A percentile compares a stretch with the other conserved stretches of the same genome.
These are phyloP conservation scores for Hemibagrus wyckioides DNA, from an alignment of 2,113 vertebrate species.

Conservation along the genomic window DNA sequence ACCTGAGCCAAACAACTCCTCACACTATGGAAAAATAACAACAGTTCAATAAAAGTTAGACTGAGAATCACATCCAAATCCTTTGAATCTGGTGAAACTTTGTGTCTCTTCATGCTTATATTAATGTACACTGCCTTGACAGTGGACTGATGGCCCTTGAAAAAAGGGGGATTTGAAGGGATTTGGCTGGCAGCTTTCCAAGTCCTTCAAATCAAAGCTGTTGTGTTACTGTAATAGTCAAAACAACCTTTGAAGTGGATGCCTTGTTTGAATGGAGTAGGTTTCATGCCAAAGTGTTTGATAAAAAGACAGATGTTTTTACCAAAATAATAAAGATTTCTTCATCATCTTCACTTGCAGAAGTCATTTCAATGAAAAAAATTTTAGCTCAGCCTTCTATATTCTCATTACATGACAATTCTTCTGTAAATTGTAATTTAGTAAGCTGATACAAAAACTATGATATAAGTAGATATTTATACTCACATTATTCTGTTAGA, in stretches of 20 bases:
- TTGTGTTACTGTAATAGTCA: not conserved
- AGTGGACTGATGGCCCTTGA: slow-evolving; percentile 24
- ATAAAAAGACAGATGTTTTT: slow-evolving; percentile 16
- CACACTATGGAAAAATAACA: not conserved
- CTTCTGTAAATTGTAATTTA: not conserved
- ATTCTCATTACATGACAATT: not conserved
- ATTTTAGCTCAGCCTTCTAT: not conserved
- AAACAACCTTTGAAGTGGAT: slow-evolving; percentile 12
- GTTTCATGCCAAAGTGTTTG: slow-evolving; percentile 11
- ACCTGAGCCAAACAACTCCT: not conserved
- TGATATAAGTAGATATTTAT: not conserved
- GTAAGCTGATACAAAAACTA: not conserved
- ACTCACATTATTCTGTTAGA: not conserved
- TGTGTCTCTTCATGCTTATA: not conserved
- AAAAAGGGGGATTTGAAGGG: not conserved
- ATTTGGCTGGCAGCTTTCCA: slow-evolving; percentile 25
- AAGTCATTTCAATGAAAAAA: not conserved
- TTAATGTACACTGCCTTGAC: slow-evolving; percentile 9
- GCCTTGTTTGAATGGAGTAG: not conserved
- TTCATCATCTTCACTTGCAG: not conserved
- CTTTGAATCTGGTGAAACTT: not conserved
- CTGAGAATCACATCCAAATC: not conserved
- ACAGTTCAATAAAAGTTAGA: not conserved
- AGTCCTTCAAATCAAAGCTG: slow-evolving; percentile 33
- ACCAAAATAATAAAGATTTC: not conserved